Percentiles rank a stretch among this genome's conserved stretches.
These are phyloP conservation scores for Coracias cyanogaster DNA, from an alignment of 2,797 vertebrate genomes.

Conservation along the genomic window DNA sequence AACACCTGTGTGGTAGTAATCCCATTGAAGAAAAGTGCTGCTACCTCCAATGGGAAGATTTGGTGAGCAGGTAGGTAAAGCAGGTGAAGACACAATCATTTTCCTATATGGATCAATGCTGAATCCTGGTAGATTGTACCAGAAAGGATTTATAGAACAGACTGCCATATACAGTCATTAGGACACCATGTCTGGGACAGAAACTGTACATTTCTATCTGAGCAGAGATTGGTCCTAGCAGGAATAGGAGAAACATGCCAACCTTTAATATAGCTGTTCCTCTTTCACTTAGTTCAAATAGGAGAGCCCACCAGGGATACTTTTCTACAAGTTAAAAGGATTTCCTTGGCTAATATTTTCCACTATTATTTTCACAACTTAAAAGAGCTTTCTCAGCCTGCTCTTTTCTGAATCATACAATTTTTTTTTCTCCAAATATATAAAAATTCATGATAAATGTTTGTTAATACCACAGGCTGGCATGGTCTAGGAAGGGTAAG, in stretches of 20 bases:
- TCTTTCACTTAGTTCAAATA: not conserved
- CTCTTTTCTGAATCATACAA: not conserved
- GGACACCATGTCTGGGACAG: not conserved
- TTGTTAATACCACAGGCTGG: not conserved
- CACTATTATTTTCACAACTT: not conserved
- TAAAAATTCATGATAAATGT: not conserved
- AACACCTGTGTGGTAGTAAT: not conserved
- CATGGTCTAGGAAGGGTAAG: not conserved
- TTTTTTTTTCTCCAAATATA: not conserved
- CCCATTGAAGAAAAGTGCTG: not conserved
- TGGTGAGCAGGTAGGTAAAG: not conserved
- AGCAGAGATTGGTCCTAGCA: not conserved
- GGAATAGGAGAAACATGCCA: not conserved
- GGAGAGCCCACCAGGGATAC: not conserved
- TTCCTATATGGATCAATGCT: not conserved
- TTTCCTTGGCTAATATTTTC: not conserved
- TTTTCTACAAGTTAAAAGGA: not conserved
- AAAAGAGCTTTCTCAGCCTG: not conserved
- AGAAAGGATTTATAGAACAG: not conserved
- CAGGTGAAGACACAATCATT: not conserved
- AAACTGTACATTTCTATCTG: rapidly evolving
- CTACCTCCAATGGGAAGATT: not conserved
- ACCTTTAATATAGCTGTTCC: not conserved
- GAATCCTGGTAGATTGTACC: not conserved
- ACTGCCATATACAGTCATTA: not conserved